phyloP scores from a whole-genome alignment of 2,888 invertebrate species.

The Troilus luridus region DNA sequence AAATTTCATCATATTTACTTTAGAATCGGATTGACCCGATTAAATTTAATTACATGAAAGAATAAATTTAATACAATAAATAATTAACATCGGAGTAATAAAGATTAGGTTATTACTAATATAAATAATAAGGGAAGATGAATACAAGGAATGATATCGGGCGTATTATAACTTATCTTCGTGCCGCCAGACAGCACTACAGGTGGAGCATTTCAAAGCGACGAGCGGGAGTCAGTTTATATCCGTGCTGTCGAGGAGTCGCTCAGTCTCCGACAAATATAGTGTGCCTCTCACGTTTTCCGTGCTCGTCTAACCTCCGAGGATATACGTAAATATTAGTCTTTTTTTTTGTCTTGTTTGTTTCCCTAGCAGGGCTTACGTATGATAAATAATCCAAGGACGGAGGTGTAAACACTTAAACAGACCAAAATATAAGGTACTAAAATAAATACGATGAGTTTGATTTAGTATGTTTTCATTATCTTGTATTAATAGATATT shows the following conservation, averaged over 20 bases:
- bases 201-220: constrained; percentile 34
- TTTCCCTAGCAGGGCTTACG: not conserved
- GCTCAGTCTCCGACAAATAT: constrained; percentile 29
- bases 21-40: no score
- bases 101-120: no score
- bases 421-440: not conserved
- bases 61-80: no score
- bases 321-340: not conserved
- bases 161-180: not conserved
- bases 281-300: not conserved
- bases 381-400: not conserved
- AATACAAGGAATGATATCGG: not conserved
- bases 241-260: not conserved
- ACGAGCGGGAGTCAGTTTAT: constrained; percentile 16
- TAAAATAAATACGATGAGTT: not conserved
- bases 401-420: not conserved
- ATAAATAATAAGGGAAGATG: not conserved
- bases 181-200: constrained; percentile 19
- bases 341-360: not conserved
- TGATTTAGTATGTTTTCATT: not conserved
- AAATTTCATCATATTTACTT: no score
- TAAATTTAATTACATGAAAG: no score
- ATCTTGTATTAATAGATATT: not conserved
- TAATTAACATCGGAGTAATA: no score
- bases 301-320: not conserved